These are phyloP conservation scores for Cotesia chilonis DNA, from an alignment of 1,140 invertebrate species.

Conservation along the genomic window DNA sequence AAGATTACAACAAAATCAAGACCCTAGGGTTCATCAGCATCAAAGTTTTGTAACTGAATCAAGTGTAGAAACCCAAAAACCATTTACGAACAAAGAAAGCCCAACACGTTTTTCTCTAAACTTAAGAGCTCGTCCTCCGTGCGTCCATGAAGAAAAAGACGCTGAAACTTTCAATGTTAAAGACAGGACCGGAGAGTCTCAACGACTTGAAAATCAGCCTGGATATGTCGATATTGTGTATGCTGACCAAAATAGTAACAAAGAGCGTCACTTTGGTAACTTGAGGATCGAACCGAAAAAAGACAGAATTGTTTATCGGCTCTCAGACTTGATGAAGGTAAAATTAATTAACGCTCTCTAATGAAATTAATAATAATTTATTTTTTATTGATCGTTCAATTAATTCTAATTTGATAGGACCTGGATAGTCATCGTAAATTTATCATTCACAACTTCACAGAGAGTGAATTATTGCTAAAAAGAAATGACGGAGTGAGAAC, in stretches of 20 bases:
- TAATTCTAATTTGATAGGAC: slow-evolving; percentile 47
- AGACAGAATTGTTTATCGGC: slow-evolving; percentile 47
- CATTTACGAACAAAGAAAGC: slow-evolving; percentile 4
- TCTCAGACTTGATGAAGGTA: slow-evolving; percentile 54
- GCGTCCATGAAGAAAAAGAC: no score
- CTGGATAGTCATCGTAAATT: slow-evolving; percentile 51
- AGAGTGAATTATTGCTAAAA: slow-evolving; percentile 55
- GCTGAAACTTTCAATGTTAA: not conserved
- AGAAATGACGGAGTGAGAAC: slow-evolving; percentile 53
- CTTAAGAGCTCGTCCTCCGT: no score
- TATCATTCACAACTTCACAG: slow-evolving; percentile 59
- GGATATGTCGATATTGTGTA: slow-evolving; percentile 60
- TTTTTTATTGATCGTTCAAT: slow-evolving; percentile 6
- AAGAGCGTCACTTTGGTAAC: slow-evolving; percentile 51
- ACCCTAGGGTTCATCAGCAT: not conserved
- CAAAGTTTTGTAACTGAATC: not conserved
- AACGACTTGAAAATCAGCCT: slow-evolving; percentile 44
- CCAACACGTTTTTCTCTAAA: not conserved
- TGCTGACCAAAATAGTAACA: slow-evolving; percentile 44
- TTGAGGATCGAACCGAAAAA: slow-evolving; percentile 42
- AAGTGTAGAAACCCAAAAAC: slow-evolving; percentile 9
- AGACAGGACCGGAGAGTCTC: not conserved
- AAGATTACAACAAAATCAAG: slow-evolving; percentile 8
- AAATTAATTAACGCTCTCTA: not conserved
- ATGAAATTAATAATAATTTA: not conserved